Evolutionary conservation across 1,140 invertebrate genomes (phyloP), one percentile per base, ranked within the genome.

Genomic region (Drosophila trapezifrons): DNA sequence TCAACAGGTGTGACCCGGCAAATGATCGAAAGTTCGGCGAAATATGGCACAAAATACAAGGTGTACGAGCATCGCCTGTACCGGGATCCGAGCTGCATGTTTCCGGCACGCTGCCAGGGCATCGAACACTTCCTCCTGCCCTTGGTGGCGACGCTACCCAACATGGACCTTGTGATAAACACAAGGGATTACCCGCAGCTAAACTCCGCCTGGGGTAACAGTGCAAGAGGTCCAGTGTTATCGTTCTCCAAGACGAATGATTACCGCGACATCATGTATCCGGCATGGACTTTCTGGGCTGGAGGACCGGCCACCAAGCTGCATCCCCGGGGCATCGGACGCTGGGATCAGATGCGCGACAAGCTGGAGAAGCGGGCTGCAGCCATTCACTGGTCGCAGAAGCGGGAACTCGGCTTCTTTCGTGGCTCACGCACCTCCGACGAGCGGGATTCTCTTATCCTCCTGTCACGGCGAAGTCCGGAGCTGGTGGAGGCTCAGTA

Each of bases 211-310:
- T 92, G 93, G 73, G 75, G 86, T 71, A 72, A 18, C 40, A 62
- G 27, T 12, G 72, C 27, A 9, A n/a, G 18, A 8, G 86, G 95
- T 38, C 98, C 98, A 20, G 94, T 99, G 25, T 97, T 99, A 91
- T 99, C 98, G 9, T 99, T 99, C 87, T 99, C 98, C 92, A 99
- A 98, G 95, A 97, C 95, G 15, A 86, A 92, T 49, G 95, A 97
- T 17, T 97, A 98, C 92, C 94, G 94, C 91, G 98, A 99, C 91
- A 98, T 99, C 64, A 97, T 96, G 94, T 99, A 99, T 93, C 98
- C 98, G 49, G 96, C 98, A 0, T 99, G 98, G 98, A 96, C 97
- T 32, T 99, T 99, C 93, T 99, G 98, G 98, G 97, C 98, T 93
- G 98, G 98, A 46, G 98, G 98, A 2, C 98, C 98, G 43, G 98